Percentiles rank a stretch among this genome's conserved stretches.
Evolutionary conservation across 2,888 invertebrate genomes (phyloP).

Genomic region (Tetramorium bicarinatum): DNA sequence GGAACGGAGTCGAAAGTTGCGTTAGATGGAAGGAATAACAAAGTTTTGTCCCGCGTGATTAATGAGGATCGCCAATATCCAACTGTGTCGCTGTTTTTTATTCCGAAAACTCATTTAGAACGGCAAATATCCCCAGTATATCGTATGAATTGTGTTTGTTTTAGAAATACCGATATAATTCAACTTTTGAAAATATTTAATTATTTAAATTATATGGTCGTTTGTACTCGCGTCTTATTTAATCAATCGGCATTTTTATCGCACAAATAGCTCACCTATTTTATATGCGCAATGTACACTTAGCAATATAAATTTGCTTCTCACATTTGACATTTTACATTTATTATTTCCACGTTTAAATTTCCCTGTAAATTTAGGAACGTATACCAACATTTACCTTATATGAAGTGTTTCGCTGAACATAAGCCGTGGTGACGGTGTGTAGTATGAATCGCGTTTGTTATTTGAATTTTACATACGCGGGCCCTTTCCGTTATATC

Average conservation of each 20-base stretch:
- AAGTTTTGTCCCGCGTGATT: slow-evolving; percentile 23
- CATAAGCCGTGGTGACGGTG: too few species aligned
- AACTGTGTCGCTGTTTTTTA: slow-evolving; percentile 1
- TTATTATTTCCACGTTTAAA: background rate
- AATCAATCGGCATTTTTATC: background rate
- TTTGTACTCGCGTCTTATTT: background rate
- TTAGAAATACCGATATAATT: background rate
- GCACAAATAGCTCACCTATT: background rate
- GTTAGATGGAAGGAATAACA: slow-evolving; percentile 14
- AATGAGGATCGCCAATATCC: slow-evolving; percentile 22
- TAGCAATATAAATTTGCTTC: background rate
- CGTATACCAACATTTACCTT: background rate
- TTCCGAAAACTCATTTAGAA: background rate
- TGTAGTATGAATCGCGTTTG: background rate
- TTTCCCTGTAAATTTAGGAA: background rate
- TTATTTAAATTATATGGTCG: background rate
- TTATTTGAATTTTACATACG: slow-evolving; percentile 27
- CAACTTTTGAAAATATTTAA: background rate
- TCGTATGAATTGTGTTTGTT: background rate
- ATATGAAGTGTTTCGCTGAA: background rate
- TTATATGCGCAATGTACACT: background rate
- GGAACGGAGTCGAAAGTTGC: slow-evolving; percentile 54
- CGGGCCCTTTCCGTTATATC: background rate
- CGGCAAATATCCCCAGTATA: background rate
- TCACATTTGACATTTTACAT: background rate